phyloP scores from a whole-genome alignment of 2,113 vertebrate genomes.

The Cyanocitta stelleri region DNA sequence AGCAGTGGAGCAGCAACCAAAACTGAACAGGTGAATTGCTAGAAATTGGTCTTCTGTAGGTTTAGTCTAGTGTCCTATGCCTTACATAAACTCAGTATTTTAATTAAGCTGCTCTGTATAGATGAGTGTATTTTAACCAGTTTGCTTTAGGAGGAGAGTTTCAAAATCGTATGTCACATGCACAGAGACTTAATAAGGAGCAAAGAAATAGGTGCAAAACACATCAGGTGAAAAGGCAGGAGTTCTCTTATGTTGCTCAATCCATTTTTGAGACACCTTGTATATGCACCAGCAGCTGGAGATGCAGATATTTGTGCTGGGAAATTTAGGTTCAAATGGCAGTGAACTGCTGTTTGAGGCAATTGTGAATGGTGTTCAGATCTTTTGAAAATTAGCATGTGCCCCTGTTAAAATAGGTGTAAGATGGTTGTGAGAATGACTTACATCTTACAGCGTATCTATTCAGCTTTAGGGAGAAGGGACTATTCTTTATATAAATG shows the following conservation, averaged over 20 bases:
- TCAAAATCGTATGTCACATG: background rate
- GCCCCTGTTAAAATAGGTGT: background rate
- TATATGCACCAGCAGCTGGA: background rate
- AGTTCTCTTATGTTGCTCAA: fast-evolving
- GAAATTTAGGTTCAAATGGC: background rate
- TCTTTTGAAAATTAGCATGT: background rate
- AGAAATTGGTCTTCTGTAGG: background rate
- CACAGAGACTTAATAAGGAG: background rate
- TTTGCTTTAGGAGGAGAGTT: background rate
- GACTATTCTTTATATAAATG: background rate
- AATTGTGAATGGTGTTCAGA: fast-evolving
- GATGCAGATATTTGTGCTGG: background rate
- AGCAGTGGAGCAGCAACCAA: background rate
- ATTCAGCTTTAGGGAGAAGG: background rate
- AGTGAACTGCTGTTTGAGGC: background rate
- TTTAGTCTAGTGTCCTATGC: background rate
- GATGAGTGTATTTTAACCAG: background rate
- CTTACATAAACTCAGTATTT: background rate
- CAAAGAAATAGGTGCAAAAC: background rate
- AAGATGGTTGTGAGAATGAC: background rate
- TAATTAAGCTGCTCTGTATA: background rate
- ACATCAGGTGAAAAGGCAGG: background rate
- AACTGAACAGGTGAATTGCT: background rate
- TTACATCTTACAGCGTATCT: fast-evolving
- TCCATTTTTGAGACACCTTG: fast-evolving